Evolutionary conservation across 2,797 vertebrate species (phyloP).

Genomic region (Betta splendens): DNA sequence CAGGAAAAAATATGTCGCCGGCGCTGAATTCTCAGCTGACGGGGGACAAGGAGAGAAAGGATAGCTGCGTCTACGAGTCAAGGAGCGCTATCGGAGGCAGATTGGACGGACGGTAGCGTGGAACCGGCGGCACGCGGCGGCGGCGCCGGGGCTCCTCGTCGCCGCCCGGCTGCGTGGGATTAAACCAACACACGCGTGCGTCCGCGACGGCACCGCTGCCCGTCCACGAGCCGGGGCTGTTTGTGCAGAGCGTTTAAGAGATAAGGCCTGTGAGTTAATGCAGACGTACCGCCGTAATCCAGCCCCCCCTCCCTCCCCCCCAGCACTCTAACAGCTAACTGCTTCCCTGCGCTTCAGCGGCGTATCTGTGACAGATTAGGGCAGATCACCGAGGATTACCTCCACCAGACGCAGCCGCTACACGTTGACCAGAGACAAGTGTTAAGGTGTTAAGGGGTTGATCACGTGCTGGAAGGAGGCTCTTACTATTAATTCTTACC

Average conservation of each 20-base stretch:
- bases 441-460: conserved; percentile 38
- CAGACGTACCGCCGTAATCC: conserved; percentile 81
- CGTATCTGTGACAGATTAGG: conserved; percentile 86
- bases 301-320: conserved; percentile 45
- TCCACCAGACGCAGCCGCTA: conserved; percentile 71
- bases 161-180: no score
- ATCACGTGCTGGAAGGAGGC: conserved; percentile 12
- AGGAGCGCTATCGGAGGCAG: conserved; percentile 29
- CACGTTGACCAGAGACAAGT: conserved; percentile 70
- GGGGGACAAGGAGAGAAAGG: conserved; percentile 32
- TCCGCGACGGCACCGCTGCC: conserved; percentile 37
- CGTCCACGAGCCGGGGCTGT: conserved; percentile 73
- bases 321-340: conserved; percentile 51
- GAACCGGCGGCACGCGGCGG: conserved; percentile 31
- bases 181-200: no score
- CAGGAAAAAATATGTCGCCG: conserved; percentile 51
- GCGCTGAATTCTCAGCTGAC: conserved; percentile 38
- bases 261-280: conserved; percentile 81
- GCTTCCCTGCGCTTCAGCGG: conserved; percentile 75
- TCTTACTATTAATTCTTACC: not conserved
- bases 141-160: no score
- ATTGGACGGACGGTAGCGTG: no score
- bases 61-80: conserved; percentile 35
- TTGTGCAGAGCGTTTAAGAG: conserved; percentile 79
- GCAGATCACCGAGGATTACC: conserved; percentile 84